Base-by-base conservation (phyloP, 2,113 vertebrate species). In the Leucopsar rothschildi region DNA sequence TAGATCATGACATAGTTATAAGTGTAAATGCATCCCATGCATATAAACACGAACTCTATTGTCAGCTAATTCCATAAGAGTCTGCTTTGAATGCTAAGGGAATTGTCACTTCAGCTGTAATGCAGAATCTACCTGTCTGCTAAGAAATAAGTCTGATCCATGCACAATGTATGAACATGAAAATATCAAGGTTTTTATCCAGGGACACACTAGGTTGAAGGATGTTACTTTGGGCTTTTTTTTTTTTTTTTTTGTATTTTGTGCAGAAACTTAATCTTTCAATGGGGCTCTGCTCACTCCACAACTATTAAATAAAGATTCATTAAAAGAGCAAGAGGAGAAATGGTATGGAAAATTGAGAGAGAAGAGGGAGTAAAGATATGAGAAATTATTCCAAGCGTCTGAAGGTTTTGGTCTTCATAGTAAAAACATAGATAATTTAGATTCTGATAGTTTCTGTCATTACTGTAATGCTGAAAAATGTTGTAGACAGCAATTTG, bases 191-290 rank as follows among this genome's bases (percentile, higher is more conserved):
- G 2, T 9, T 53, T 61, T 73, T 81, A 4, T 56, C 17, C 33
- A 73, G 29, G 25, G 15, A 23, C 9, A 25, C 2, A 2, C 0
- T 39, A 42, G 4, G 31, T 6, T 73, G 19, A 60, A 50, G 12
- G 35, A 40, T 27, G 5, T 9, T 47, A 15, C 53, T 83, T 25
- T n/a, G 13, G 3, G 0, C 15, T 5, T 33, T 1, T 12, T 15
- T 63, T 15, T 55, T 31, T 31, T 21, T 69, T 18, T 7, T 15
- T 91, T 10, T 60, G 2, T 11, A 10, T 50, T 73, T 68, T 47
- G 21, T 69, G 4, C 10, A 50, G 7, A 13, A 82, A 42, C 10
- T 28, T 73, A 23, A 44, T 44, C 15, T 44, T 52, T 69, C 15
- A 64, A 28, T 37, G 17, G 2, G 4, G 10, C 1, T 81, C 1